These are phyloP conservation scores for Lagopus leucura DNA, from an alignment of 2,113 vertebrate species.

Conservation along the genomic window DNA sequence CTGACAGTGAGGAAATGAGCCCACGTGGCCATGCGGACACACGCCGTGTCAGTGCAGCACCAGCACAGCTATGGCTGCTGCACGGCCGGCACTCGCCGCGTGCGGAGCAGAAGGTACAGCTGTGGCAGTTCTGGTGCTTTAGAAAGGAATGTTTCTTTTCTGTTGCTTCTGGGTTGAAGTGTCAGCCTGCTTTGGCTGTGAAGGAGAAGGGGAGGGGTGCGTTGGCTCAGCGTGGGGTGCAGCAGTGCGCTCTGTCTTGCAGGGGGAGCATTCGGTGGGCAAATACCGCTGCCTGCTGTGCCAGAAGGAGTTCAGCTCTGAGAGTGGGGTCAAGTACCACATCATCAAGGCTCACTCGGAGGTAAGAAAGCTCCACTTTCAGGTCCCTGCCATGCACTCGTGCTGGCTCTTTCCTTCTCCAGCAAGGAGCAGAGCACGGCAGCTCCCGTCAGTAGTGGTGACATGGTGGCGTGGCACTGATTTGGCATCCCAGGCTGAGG, in stretches of 20 bases:
- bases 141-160: not conserved
- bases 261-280: constrained; percentile 91
- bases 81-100: not conserved
- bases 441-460: not conserved
- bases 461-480: not conserved
- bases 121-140: not conserved
- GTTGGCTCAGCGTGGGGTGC: not conserved
- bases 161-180: not conserved
- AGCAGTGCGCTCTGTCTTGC: constrained; percentile 46
- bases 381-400: rapidly evolving
- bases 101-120: not conserved
- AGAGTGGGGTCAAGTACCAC: constrained; percentile 98
- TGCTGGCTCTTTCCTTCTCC: not conserved
- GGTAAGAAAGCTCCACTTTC: constrained; percentile 76
- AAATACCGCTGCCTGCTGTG: constrained; percentile 96
- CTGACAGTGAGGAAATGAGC: not conserved
- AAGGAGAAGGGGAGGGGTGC: rapidly evolving
- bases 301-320: constrained; percentile 97
- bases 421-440: not conserved
- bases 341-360: constrained; percentile 96
- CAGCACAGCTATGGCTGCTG: rapidly evolving
- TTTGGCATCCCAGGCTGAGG: too few species aligned
- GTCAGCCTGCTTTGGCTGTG: rapidly evolving
- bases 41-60: rapidly evolving
- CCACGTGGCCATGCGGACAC: rapidly evolving